Percentiles rank a stretch among this genome's conserved stretches.
Conservation (phyloP, 1,140 invertebrate genomes). For the Ceratina australensis region DNA sequence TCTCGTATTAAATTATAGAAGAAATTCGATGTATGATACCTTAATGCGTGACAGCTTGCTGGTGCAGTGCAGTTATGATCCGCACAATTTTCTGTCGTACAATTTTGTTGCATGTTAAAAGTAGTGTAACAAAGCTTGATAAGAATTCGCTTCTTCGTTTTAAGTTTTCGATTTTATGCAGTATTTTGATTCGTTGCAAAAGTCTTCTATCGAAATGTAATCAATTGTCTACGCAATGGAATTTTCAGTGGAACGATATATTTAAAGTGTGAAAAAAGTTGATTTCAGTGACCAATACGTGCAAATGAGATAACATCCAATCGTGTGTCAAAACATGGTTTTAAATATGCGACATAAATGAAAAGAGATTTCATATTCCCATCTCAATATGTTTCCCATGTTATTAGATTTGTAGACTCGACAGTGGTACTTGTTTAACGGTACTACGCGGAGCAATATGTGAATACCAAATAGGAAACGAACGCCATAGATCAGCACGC, state of each 20-base stretch:
- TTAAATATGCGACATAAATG: background rate
- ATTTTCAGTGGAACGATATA: no score
- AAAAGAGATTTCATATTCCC: background rate
- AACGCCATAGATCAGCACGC: conserved; percentile 20
- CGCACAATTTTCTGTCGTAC: background rate
- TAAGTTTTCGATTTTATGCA: no score
- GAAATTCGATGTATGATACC: no score
- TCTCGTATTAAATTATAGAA: no score
- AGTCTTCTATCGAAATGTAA: no score
- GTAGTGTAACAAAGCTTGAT: background rate
- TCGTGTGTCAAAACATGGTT: no score
- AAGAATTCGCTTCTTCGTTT: background rate
- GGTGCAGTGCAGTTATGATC: background rate
- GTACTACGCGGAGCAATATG: background rate
- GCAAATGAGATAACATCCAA: background rate
- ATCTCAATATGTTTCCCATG: background rate
- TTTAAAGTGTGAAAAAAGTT: background rate
- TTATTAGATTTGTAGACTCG: conserved; percentile 5
- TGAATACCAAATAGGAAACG: conserved; percentile 25
- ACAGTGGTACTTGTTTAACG: conserved; percentile 21
- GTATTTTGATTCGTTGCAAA: no score
- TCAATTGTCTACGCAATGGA: no score
- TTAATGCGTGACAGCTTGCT: no score
- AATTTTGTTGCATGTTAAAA: background rate
- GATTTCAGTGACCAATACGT: background rate